Evolutionary conservation across 2,797 vertebrate species (phyloP), one percentile per base, ranked within the genome.

Genomic region (Ambastaia sidthimunki): DNA sequence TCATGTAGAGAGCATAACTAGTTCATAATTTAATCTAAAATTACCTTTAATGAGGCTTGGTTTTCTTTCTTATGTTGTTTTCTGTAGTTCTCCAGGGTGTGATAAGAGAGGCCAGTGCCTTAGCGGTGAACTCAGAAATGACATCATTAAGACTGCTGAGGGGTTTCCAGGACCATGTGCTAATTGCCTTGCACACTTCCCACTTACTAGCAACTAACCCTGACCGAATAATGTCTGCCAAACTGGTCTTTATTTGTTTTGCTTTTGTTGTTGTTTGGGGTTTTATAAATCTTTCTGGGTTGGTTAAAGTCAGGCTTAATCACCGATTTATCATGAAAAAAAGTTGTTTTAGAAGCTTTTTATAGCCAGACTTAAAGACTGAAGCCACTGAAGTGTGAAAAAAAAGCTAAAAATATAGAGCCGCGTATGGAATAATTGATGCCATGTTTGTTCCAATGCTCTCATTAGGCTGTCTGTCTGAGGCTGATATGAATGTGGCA

Each of bases 401-500:
- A 60, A 52, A 63, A 73, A 76, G 74, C 74, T 66, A 77, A 71
- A 76, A 78, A 73, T 82, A 68, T 28, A 78, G 44, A 48, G 37
- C 52, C 5, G 23, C 44, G 34, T 74, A 63, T 59, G 66, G 76
- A 74, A 71, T 83, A 66, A 78, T 54, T 72, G 69, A 78, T 62
- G 71, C 71, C 15, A 31, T 76, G 77, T 66, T 83, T 76, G 59
- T 83, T 70, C 66, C 76, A 66, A 31, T 74, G 77, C 76, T 31
- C 59, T 75, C 77, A 73, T 78, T 78, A 82, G 75, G 37, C 71
- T 78, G 68, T 78, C 78, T 73, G 78, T 80, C 71, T 80, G 18
- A 66, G 70, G 50, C 34, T 78, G 44, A 60, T 74, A 68, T 55
- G 63, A 62, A 75, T 54, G 71, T 73, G 75, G 65, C 54, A 74